Evolutionary conservation across 2,113 vertebrate species (phyloP), one percentile per base, ranked within the genome.

Genomic region (Cebidichthys violaceus): DNA sequence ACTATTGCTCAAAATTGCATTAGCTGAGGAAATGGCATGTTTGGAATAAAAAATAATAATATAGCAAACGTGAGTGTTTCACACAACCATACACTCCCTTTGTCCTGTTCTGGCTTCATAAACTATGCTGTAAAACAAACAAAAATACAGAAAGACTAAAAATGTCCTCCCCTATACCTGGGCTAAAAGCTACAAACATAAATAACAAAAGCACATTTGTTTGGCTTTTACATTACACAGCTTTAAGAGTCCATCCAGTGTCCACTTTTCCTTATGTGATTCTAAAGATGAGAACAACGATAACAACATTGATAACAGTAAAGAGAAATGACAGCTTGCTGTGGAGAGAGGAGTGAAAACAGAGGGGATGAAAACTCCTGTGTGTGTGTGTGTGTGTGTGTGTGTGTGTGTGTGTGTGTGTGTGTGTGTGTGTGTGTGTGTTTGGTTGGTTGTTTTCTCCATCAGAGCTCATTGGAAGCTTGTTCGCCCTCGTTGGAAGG

Each of bases 191-290:
- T 90, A 94, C 77, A 54, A 91, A 94, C 93, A 94, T 93, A 95
- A 96, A 95, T 94, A 94, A 93, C 84, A 94, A 94, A 93, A 93
- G 87, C 88, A 92, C 90, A 93, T 88, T 84, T 86, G 87, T 93
- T 95, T 95, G 95, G 94, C 95, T 94, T 94, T 91, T 90, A 92
- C 78, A 90, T 93, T 91, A 93, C 91, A 93, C 90, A 90, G 92
- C 88, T 94, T 94, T 85, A 91, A 94, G 88, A 95, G 93, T 95
- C 89, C 94, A 95, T 96, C 95, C 94, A 96, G 95, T 96, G 95
- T 95, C 94, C 93, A 81, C 89, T 92, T 93, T 91, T 93, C 90
- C 88, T 87, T 91, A 89, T 88, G 86, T 86, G 83, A 90, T 91
- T 89, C 80, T 89, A 86, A 90, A 89, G 80, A 76, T 86, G 81